Evolutionary conservation across 2,888 invertebrate species (phyloP).

Genomic region (Ligdia adustata): DNA sequence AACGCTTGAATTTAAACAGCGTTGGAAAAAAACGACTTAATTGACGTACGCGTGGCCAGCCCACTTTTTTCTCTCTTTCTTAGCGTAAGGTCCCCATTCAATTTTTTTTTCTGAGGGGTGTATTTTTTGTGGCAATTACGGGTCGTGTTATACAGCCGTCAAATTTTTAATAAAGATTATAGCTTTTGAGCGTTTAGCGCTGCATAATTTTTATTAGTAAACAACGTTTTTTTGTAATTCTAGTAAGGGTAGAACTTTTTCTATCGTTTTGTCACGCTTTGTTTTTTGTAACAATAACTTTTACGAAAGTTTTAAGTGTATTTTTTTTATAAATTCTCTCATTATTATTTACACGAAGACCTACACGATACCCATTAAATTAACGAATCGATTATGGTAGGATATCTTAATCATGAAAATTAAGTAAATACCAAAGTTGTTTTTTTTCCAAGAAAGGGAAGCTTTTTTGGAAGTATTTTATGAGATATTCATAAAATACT

Average conservation of each 20-base stretch:
- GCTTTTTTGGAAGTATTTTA: no score
- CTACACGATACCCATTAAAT: no score
- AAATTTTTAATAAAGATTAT: constrained; percentile 72
- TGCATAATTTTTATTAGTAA: constrained; percentile 48
- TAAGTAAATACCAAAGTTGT: no score
- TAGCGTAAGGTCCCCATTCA: constrained; percentile 47
- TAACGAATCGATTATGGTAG: no score
- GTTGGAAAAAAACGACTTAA: constrained; percentile 67
- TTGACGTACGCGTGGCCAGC: constrained; percentile 76
- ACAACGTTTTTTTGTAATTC: constrained; percentile 28
- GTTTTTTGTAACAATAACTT: no score
- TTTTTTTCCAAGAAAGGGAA: no score
- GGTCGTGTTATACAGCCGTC: constrained; percentile 47
- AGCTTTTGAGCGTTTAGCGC: constrained; percentile 56
- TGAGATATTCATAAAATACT: no score
- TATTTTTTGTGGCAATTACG: constrained; percentile 75
- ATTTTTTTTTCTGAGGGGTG: constrained; percentile 58
- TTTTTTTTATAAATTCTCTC: no score
- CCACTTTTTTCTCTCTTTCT: constrained; percentile 64
- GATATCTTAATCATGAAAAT: no score
- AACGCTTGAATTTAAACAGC: constrained; percentile 28
- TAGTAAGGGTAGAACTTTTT: constrained; percentile 1
- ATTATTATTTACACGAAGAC: no score
- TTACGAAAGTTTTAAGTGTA: no score
- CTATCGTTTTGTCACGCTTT: constrained; percentile 2